Evolutionary conservation across 92 coral and sea anemone genomes (phyloP), one percentile per base, ranked within the genome.

Genomic region (Chrysogorgia sp.): DNA sequence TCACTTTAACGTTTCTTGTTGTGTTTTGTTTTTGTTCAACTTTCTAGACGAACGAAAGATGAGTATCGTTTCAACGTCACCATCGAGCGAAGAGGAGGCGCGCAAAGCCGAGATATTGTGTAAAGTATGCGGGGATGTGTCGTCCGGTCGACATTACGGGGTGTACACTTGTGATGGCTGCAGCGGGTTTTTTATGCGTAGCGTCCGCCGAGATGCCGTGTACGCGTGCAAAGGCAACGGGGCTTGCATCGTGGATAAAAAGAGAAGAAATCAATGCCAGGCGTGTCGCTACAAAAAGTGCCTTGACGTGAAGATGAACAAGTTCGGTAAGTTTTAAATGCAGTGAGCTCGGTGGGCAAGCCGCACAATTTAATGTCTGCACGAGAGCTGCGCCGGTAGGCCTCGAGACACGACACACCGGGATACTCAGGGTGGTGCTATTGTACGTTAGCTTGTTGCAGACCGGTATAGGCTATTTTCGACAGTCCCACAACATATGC

Each of bases 281-380:
- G 99, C 99, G 7, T 96, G 99, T 78, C 92, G 99, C 10, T 96
- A 92, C 82, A 90, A 92, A 81, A 96, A 96, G 71, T 96, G 99
- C 37, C 91, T 96, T 53, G 99, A 96, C 12, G 99, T 88, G 21
- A 96, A 96, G 64, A 96, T 96, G 99, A 96, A 96, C 82, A 71
- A 96, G 29, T 96, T 96, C 40, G 99, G 99, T 96, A 84, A 96
- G 98, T 6, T 13, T 1, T 0, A 22, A n/a, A n/a, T n/a, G n/a
- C n/a, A n/a, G n/a, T n/a, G n/a, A n/a, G n/a, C n/a, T n/a, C n/a
- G n/a, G n/a, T n/a, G n/a, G n/a, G n/a, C n/a, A n/a, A n/a, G n/a
- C n/a, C n/a, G n/a, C n/a, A n/a, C n/a, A n/a, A n/a, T n/a, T n/a
- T n/a, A n/a, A n/a, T n/a, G n/a, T n/a, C n/a, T n/a, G n/a, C n/a